Evolutionary conservation across 2,113 vertebrate species (phyloP), one percentile per base, ranked within the genome.

Genomic region (Nesogale talazaci): DNA sequence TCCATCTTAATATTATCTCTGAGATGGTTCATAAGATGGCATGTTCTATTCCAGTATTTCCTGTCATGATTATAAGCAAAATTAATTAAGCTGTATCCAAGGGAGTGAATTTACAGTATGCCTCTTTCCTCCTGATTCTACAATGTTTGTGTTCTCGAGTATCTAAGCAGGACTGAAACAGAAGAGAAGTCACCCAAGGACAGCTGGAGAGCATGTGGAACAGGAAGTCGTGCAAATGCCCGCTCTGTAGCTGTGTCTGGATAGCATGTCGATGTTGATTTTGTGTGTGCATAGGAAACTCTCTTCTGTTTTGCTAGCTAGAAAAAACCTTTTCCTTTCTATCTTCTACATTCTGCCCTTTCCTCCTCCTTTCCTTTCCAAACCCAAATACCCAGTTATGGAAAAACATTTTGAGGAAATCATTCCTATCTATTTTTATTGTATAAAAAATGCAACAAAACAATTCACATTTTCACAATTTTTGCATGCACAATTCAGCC

Each of bases 61-160:
- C 82, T 89, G 31, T 89, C 89, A 96, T 87, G 95, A 77, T 87
- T 95, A 75, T 91, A 86, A 94, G 79, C 34, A 65, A 89, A 95
- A 86, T 94, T 94, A 88, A 82, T 91, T 89, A 83, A 75, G 25
- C 20, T 91, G 3, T 86, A 91, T 86, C 65, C 77, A 87, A 93
- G 82, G 31, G 19, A 82, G 84, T 19, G 91, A 94, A 93, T 61
- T 92, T 84, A 89, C 10, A 8, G 6, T 85, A 59, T 79, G 61
- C 74, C 15, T 90, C 0, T 81, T 78, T 91, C 42, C 46, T 90
- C 40, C 75, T 19, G 85, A 0, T 67, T 83, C 36, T 85, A 42
- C 23, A 92, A 7, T 74, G 34, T 65, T 95, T 95, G 88, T 82
- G 86, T 94, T 93, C 56, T 87, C 7, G 23, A 72, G 31, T 89